Conservation (phyloP, 1,140 invertebrate genomes). For the Sitophilus oryzae region DNA sequence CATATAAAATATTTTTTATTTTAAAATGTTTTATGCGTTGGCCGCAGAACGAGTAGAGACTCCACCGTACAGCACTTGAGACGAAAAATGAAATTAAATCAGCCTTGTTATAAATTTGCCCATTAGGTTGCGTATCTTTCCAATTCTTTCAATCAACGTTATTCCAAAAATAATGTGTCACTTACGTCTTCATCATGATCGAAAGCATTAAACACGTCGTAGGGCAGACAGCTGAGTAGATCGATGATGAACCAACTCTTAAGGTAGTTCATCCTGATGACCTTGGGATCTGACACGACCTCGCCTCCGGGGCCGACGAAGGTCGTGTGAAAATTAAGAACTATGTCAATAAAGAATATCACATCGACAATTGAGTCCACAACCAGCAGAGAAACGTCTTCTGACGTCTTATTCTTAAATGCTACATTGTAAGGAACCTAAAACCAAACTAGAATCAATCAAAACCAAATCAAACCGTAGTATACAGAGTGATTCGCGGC, state of each 20-base stretch:
- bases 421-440: conserved; percentile 96
- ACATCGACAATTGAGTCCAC: conserved; percentile 99
- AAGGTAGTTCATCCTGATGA: conserved; percentile 97
- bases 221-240: conserved; percentile 96
- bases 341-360: conserved; percentile 99
- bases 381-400: conserved; percentile 93
- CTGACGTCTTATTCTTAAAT: conserved; percentile 99
- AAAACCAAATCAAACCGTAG: no score
- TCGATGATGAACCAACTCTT: conserved; percentile 99
- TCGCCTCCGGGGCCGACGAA: conserved; percentile 98
- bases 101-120: no score
- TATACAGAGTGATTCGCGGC: no score
- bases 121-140: no score
- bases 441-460: conserved; percentile 1
- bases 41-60: no score
- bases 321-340: conserved; percentile 99
- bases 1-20: no score
- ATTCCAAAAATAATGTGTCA: conserved; percentile 28
- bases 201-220: conserved; percentile 99
- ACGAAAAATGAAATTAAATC: neutral
- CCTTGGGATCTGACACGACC: conserved; percentile 96
- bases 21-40: no score
- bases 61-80: no score
- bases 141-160: no score
- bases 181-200: conserved; percentile 97